Evolutionary conservation across 2,113 vertebrate species (phyloP), one percentile per base, ranked within the genome.

Genomic region (Scophthalmus maximus): DNA sequence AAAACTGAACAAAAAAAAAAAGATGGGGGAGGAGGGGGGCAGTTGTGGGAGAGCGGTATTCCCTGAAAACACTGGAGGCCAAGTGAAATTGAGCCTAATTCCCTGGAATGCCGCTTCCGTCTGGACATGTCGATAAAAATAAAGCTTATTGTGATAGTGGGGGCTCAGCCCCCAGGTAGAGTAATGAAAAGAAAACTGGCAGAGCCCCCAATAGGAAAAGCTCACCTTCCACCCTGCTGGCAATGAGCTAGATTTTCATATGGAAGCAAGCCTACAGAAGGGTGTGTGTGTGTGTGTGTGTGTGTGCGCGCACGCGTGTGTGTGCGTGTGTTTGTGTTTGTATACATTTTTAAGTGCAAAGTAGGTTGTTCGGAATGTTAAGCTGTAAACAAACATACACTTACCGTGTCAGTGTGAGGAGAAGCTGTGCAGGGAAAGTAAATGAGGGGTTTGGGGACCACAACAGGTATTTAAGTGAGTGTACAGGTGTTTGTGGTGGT

Each of bases 51-150:
- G 73, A 57, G 57, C 2, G 34, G 83, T 86, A 82, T 84, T 91
- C 82, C 76, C 80, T 67, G 77, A 89, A 89, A 91, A 85, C 82
- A 90, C 91, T 87, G 83, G 82, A 88, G 90, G 91, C 87, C 85
- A 89, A 86, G 83, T 91, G 91, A 92, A 92, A 92, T 82, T 81
- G 91, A 93, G 87, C 90, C 89, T 93, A 93, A 93, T 92, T 90
- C 90, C 88, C 75, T 83, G 92, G 92, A 92, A 93, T 92, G 90
- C 89, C 11, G 68, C 84, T 90, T 92, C 90, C 88, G 88, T 86
- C 84, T 87, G 87, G 86, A 84, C 82, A 87, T 66, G 86, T 82
- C 73, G 85, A 90, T 92, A 90, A 90, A 93, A 89, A 92, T 90
- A 89, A 89, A 90, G 88, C 85, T 92, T 92, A 89, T 92, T 92